phyloP scores from a whole-genome alignment of 2,113 vertebrate genomes.

The Octodon degus region DNA sequence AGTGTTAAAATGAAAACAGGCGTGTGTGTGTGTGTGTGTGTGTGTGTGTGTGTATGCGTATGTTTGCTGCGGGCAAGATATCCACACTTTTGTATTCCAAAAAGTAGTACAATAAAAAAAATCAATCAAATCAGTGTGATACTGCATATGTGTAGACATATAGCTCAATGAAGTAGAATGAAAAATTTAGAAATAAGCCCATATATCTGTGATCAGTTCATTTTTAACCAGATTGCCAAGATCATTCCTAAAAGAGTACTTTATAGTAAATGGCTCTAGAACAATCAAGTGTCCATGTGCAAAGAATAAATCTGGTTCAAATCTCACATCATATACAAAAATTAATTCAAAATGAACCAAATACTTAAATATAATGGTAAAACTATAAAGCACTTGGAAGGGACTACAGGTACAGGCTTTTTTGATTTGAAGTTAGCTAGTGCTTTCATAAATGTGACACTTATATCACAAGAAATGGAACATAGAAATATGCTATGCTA shows the following conservation, averaged over 20 bases:
- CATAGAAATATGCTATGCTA: not conserved
- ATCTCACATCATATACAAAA: not conserved
- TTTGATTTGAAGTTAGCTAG: not conserved
- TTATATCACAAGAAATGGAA: not conserved
- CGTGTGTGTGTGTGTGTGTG: too few species aligned
- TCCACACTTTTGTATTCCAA: not conserved
- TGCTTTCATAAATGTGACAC: not conserved
- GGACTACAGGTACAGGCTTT: not conserved
- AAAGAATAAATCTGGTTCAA: not conserved
- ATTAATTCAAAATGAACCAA: not conserved
- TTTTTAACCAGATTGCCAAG: not conserved
- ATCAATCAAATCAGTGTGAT: not conserved
- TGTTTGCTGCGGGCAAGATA: not conserved
- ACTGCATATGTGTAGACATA: not conserved
- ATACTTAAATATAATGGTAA: not conserved
- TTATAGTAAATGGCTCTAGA: not conserved
- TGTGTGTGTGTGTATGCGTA: too few species aligned
- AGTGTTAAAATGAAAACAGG: too few species aligned
- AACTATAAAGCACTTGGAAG: not conserved
- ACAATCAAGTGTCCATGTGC: not conserved
- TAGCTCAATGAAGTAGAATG: not conserved
- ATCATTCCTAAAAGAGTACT: not conserved
- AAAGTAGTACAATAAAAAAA: not conserved
- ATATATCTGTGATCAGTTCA: not conserved
- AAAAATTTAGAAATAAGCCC: conserved; percentile 27